Evolutionary conservation across 1,140 invertebrate genomes (phyloP), one percentile per base, ranked within the genome.

Genomic region (Drosophila tropicalis): DNA sequence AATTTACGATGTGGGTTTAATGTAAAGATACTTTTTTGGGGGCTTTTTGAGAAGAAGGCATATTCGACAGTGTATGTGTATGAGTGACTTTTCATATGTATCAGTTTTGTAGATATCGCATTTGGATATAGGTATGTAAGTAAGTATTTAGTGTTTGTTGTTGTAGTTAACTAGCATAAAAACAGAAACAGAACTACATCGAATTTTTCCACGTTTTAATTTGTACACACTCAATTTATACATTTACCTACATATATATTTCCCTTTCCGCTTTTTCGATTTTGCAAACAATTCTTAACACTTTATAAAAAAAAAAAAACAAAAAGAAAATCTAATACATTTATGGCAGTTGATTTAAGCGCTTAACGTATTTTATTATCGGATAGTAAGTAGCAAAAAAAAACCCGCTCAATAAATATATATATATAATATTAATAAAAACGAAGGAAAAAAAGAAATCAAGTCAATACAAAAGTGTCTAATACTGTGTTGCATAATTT

Each of bases 281-380:
- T 12, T 57, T 57, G 55, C 55, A 78, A 85, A 74, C 67, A 64
- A 84, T 65, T 67, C 44, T 72, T 29, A 69, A 84, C 60, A 70
- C 47, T 80, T 55, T 22, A 22, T 22, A 7, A 51, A 15, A 58
- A 61, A 62, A 66, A 56, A 68, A 40, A 65, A 63, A 66, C 40
- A 70, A 44, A 64, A 67, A 67, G 47, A 10, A 36, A 82, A 87
- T 9, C 68, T 71, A 85, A 87, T 86, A 78, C 60, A 78, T 64
- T 69, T 74, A 87, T 80, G 83, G 83, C 83, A 87, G 83, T 87
- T 87, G 62, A 86, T 66, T 67, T 56, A 86, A 79, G 84, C 84
- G 67, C 79, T 86, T 86, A 86, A 87, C 73, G 67, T 85, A 86
- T 44, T 25, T 19, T 67, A 67, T 41, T 70, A 61, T 19, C 62